Conservation (phyloP, 2,797 vertebrate genomes). For the Anguilla pacifica region DNA sequence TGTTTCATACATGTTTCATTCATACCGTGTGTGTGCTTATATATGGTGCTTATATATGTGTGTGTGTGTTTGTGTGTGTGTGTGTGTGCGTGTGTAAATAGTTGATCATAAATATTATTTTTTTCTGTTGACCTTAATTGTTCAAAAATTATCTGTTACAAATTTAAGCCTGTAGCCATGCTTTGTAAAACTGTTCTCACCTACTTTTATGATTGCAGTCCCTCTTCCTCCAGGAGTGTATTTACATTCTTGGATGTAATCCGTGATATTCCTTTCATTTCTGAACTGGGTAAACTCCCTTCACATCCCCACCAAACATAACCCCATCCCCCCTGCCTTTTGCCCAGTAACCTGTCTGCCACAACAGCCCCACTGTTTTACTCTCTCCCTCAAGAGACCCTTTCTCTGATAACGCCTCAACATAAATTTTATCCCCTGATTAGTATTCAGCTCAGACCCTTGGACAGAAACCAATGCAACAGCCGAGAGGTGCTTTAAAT, state of each 20-base stretch:
- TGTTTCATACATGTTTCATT: not conserved
- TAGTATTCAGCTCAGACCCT: constrained; percentile 95
- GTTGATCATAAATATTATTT: not conserved
- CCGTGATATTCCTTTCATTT: constrained; percentile 42
- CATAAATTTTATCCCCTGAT: constrained; percentile 93
- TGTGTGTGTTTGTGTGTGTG: not conserved
- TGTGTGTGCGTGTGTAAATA: not conserved
- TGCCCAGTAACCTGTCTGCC: constrained; percentile 38
- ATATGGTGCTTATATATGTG: not conserved
- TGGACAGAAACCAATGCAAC: constrained; percentile 91
- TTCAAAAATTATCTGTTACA: not conserved
- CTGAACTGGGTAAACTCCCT: constrained; percentile 27
- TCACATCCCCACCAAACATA: constrained; percentile 35
- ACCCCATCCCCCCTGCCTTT: constrained; percentile 38
- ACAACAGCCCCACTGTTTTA: constrained; percentile 46
- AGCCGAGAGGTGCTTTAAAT: constrained; percentile 94
- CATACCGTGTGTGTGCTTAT: not conserved
- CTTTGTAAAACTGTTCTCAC: not conserved
- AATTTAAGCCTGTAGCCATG: not conserved
- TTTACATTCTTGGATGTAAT: constrained; percentile 54
- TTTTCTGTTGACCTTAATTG: not conserved
- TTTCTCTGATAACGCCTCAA: constrained; percentile 59
- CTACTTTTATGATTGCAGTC: not conserved
- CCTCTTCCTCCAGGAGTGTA: constrained; percentile 32
- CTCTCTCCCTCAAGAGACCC: constrained; percentile 50